Conservation (phyloP, 2,888 invertebrate genomes). For the Euclidia mi region DNA sequence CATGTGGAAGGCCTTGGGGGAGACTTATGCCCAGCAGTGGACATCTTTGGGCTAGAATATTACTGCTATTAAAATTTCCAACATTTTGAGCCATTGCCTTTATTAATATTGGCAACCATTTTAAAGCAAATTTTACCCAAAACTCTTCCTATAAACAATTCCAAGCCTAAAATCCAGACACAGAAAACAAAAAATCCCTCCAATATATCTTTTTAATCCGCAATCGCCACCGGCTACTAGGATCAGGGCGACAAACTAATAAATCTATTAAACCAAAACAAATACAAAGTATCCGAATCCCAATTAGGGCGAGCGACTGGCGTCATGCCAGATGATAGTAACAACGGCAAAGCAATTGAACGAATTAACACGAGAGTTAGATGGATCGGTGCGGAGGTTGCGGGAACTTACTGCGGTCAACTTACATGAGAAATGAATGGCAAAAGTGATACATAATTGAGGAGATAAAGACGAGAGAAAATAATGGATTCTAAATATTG, state of each 20-base stretch:
- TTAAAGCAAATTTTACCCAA: no score
- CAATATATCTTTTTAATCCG: constrained; percentile 31
- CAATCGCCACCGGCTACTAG: constrained; percentile 21
- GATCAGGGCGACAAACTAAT: constrained; percentile 38
- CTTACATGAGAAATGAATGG: constrained; percentile 14
- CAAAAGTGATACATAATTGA: constrained; percentile 4
- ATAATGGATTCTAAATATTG: no score
- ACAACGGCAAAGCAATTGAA: constrained; percentile 45
- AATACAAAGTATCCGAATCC: constrained; percentile 52
- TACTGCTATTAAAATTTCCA: no score
- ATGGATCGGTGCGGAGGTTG: constrained; percentile 45
- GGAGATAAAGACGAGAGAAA: not conserved
- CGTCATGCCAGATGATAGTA: constrained; percentile 46
- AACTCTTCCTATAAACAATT: no score
- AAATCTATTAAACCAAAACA: constrained; percentile 51
- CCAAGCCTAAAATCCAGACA: no score
- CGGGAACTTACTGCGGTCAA: constrained; percentile 26
- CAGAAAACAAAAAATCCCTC: constrained; percentile 15
- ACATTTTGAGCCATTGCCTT: no score
- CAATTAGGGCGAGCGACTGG: constrained; percentile 51
- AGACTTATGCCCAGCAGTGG: no score
- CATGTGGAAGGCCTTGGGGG: no score
- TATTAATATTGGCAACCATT: no score
- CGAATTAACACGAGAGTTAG: constrained; percentile 52
- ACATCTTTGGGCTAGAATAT: no score